Base-by-base conservation (phyloP, 1,140 invertebrate species). In the Drosophila triauraria region DNA sequence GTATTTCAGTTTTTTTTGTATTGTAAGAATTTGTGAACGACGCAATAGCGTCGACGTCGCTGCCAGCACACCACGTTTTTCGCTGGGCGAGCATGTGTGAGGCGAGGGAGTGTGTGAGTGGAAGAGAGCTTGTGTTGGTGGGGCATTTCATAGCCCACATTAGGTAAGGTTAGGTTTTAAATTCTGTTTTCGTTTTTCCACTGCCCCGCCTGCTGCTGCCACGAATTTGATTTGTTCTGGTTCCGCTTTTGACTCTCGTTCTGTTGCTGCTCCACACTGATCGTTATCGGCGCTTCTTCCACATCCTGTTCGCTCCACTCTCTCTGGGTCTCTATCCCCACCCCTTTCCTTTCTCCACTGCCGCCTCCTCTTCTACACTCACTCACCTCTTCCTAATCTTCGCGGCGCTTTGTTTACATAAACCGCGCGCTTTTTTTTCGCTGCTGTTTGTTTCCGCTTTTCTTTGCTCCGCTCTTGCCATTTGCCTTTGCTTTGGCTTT, bases 161-260 rank as follows among this genome's bases (percentile, higher is more conserved):
- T 88, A 88, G 85, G 85, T 88, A 90, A 88, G 85, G 85, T 88
- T 88, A 88, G 85, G 85, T 85, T 88, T 88, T 90, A 65, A 90
- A 90, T 90, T 90, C 70, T 78, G 72, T 87, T 90, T 56, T 78
- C 69, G 67, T 90, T 61, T 78, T 90, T 74, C 63, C 67, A 90
- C 69, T 69, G 78, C 58, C 65, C 59, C 58, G 59, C 76, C 60
- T 67, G 81, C 70, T 80, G 79, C 64, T 74, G 53, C 65, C 64
- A 63, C 71, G 50, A 63, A 72, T 74, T 78, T 70, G 40, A 60
- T 74, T 78, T 70, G 44, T 69, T 71, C 74, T 42, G 40, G 63
- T 44, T 82, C 77, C 46, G 44, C 54, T 51, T 68, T 77, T 20
- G 32, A 48, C 46, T 54, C 54, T 44, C n/a, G 42, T 53, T 77